Evolutionary conservation across 2,888 invertebrate species (phyloP), one percentile per base, ranked within the genome.

Genomic region (Campopleginae sp.): DNA sequence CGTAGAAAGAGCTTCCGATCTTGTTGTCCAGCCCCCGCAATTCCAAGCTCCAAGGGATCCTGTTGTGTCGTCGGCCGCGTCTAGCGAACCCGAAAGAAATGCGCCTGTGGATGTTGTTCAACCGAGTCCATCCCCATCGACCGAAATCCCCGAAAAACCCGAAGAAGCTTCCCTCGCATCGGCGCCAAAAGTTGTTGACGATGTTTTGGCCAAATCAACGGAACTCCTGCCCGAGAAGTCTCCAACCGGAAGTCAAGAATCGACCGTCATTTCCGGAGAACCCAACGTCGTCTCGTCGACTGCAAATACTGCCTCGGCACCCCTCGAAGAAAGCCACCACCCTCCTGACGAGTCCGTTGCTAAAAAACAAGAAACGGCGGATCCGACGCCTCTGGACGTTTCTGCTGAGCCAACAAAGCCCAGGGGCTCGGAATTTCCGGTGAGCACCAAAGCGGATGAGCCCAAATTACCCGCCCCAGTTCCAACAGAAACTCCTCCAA

Each of bases 61-160:
- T 42, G 27, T 33, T 75, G 14, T 33, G 0, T 17, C 42, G 38
- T 33, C 76, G 38, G 42, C 66, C 10, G 19, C 23, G 31, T 38
- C 51, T 66, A 77, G 84, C 86, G 58, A 84, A 87, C 80, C 63
- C 84, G 42, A 27, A 58, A 82, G 79, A 65, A 51, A 65, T n/a
- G 65, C 19, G 38, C n/a, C 38, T 65, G 17, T 10, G 3, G 38
- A 65, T 38, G 10, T n/a, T 27, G 58, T 14, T 58, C 58, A 27
- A 27, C 14, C 58, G 58, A 58, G 1, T 14, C 27, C 27, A 14
- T 0, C 58, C 27, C 27, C 12, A 58, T 27, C 27, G 5, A 58
- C 58, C 10, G 27, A 27, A 58, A n/a, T 0, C n/a, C 65, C 8
- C 38, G 65, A 65, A 10, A 63, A 33, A 8, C 33, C 33, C 17